Percentiles rank a stretch among this genome's conserved stretches.
Conservation (phyloP, 2,797 vertebrate genomes). For the Pangasius djambal region DNA sequence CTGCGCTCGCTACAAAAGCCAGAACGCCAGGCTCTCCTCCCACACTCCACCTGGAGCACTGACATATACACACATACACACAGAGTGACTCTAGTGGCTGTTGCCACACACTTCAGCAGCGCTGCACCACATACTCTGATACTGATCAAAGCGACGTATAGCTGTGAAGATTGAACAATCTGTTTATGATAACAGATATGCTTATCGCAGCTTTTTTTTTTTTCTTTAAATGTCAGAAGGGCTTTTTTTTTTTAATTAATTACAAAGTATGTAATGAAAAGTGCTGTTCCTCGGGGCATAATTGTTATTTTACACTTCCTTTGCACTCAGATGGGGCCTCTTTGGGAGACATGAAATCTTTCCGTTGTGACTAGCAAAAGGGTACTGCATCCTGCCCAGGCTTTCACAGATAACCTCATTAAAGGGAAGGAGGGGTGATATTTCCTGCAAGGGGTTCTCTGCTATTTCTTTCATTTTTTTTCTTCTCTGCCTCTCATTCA, state of each 20-base stretch:
- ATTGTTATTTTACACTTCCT: constrained; percentile 55
- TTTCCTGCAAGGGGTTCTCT: constrained; percentile 56
- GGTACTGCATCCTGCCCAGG: constrained; percentile 55
- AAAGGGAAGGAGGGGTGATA: constrained; percentile 49
- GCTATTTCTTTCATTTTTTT: constrained; percentile 19
- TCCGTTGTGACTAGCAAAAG: constrained; percentile 39
- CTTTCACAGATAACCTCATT: constrained; percentile 61
- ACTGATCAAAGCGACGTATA: constrained; percentile 40
- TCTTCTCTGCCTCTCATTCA: constrained; percentile 1
- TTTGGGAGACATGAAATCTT: constrained; percentile 47
- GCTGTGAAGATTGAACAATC: constrained; percentile 46
- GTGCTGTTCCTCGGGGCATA: constrained; percentile 47
- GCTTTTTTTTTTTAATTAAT: constrained; percentile 35
- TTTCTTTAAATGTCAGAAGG: constrained; percentile 31
- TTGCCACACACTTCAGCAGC: constrained; percentile 8
- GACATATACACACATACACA: constrained; percentile 33
- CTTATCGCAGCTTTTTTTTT: constrained; percentile 39
- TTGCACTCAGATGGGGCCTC: constrained; percentile 40
- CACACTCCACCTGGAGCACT: constrained; percentile 60
- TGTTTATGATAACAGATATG: constrained; percentile 41
- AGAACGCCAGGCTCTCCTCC: constrained; percentile 55
- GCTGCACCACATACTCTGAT: constrained; percentile 23
- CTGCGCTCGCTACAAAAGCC: constrained; percentile 55
- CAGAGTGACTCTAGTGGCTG: constrained; percentile 27
- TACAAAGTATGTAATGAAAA: constrained; percentile 47